A percentile compares a stretch with the other conserved stretches of the same genome.
phyloP scores from a whole-genome alignment of 2,113 vertebrate species.

The Dendrocopos noguchii region DNA sequence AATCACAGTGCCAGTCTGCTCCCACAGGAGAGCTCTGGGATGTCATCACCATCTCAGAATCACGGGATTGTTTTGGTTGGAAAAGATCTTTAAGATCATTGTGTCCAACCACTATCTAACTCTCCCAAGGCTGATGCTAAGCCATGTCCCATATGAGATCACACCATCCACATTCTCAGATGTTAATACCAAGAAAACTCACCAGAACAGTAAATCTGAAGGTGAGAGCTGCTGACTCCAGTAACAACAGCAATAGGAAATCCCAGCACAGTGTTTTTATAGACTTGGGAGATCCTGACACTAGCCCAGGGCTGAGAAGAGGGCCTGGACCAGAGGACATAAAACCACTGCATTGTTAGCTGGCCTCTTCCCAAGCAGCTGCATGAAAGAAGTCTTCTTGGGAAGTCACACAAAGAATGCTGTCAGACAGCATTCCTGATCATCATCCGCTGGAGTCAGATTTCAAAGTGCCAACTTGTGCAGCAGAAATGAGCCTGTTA shows the following conservation, averaged over 20 bases:
- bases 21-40: background rate
- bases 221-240: conserved; percentile 30
- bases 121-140: background rate
- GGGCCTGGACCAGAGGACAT: conserved; percentile 41
- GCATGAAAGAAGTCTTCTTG: conserved; percentile 70
- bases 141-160: background rate
- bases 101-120: too few species aligned
- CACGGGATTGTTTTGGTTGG: too few species aligned
- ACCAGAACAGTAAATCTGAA: background rate
- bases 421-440: conserved; percentile 75
- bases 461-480: conserved; percentile 67
- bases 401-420: conserved; percentile 76
- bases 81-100: too few species aligned
- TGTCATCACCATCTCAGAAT: background rate
- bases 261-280: conserved; percentile 16
- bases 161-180: background rate
- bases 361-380: conserved; percentile 71
- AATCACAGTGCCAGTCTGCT: background rate
- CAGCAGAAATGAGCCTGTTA: conserved; percentile 10
- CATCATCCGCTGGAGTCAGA: conserved; percentile 65
- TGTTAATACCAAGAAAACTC: background rate
- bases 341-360: conserved; percentile 58
- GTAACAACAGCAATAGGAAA: background rate
- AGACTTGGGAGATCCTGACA: conserved; percentile 27
- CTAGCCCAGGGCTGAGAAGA: conserved; percentile 20